Conservation (phyloP, 2,113 vertebrate species). For the Thamnophis sirtalis region DNA sequence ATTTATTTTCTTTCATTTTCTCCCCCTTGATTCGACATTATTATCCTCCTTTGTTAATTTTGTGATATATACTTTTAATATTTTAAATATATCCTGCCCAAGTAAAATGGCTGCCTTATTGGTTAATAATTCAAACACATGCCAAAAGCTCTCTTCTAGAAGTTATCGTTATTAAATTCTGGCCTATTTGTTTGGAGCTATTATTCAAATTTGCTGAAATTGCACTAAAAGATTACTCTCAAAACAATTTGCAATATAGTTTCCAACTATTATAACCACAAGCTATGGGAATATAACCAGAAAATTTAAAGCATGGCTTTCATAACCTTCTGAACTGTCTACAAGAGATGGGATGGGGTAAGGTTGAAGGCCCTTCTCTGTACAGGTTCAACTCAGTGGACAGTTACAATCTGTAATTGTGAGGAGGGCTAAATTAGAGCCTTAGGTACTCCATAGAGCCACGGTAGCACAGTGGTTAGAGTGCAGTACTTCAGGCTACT, state of each 20-base stretch:
- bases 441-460: background rate
- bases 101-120: slow-evolving; percentile 10
- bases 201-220: background rate
- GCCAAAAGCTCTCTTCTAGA: background rate
- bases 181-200: background rate
- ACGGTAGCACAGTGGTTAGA: no score
- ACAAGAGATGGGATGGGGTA: background rate
- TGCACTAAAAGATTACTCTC: background rate
- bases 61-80: slow-evolving; percentile 13
- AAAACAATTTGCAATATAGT: background rate
- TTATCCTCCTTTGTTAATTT: slow-evolving; percentile 14
- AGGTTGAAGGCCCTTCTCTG: background rate
- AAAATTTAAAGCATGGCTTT: background rate
- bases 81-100: slow-evolving; percentile 14
- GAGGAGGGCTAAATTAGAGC: background rate
- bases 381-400: background rate
- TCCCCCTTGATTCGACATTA: background rate
- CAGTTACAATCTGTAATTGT: background rate
- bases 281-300: background rate
- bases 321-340: background rate
- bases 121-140: slow-evolving; percentile 14
- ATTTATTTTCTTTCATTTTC: slow-evolving; percentile 11
- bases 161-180: slow-evolving; percentile 16
- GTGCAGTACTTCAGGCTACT: no score
- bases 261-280: background rate